These are phyloP conservation scores for Masticophis lateralis DNA, from an alignment of 2,797 vertebrate species.

Conservation along the genomic window DNA sequence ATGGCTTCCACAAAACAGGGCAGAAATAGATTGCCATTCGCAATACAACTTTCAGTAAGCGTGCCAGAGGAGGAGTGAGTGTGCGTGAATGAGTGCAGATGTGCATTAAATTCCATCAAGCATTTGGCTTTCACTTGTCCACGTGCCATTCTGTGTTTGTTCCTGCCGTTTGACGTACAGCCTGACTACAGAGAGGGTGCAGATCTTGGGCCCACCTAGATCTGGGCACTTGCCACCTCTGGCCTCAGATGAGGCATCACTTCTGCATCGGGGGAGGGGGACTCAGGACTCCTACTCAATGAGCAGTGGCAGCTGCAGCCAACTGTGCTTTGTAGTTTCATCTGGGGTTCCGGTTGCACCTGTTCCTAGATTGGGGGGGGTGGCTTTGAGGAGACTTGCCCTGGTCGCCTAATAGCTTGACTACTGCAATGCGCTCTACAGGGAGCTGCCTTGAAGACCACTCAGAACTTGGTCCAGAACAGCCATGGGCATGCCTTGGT, in stretches of 20 bases:
- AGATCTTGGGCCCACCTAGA: neutral
- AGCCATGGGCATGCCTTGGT: neutral
- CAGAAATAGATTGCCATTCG: neutral
- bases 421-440: neutral
- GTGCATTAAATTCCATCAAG: neutral
- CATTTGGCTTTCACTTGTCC: neutral
- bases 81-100: accelerated
- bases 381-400: neutral
- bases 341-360: neutral
- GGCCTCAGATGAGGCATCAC: too few species aligned
- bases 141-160: neutral
- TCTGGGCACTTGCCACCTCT: neutral
- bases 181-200: neutral
- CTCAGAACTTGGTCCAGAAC: neutral
- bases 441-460: neutral
- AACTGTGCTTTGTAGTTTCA: neutral
- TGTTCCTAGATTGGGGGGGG: neutral
- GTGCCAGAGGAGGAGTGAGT: neutral
- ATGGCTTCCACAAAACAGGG: neutral
- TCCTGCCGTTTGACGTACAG: neutral
- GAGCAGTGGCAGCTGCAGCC: too few species aligned
- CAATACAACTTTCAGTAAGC: neutral
- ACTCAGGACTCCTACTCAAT: too few species aligned
- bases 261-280: neutral
- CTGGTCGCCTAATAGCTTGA: neutral